Conservation (phyloP, 2,113 vertebrate species). For the Casuarius casuarius region DNA sequence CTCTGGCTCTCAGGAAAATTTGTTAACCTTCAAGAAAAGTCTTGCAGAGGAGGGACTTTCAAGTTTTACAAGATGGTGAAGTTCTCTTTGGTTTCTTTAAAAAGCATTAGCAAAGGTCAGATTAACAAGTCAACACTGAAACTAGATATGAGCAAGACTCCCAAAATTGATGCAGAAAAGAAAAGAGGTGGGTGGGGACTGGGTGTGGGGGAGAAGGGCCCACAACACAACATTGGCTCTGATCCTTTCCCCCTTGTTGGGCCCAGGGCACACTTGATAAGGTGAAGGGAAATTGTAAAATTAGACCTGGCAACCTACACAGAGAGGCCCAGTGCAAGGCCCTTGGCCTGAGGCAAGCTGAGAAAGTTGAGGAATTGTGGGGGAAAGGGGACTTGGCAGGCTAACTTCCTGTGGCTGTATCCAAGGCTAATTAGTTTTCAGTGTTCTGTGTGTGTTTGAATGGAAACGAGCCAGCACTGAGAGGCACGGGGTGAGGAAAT, state of each 20-base stretch:
- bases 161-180: constrained; percentile 67
- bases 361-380: constrained; percentile 85
- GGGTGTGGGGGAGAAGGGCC: constrained; percentile 63
- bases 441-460: constrained; percentile 81
- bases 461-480: constrained; percentile 81
- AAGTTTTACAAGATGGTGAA: constrained; percentile 66
- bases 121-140: constrained; percentile 82
- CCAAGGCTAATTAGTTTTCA: constrained; percentile 88
- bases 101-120: constrained; percentile 79
- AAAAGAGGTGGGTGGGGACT: constrained; percentile 65
- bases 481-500: constrained; percentile 82
- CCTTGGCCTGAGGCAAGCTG: constrained; percentile 79
- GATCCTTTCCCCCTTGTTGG: constrained; percentile 69
- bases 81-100: constrained; percentile 72
- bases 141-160: constrained; percentile 71
- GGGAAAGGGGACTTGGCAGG: constrained; percentile 89
- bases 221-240: constrained; percentile 65
- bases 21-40: constrained; percentile 70
- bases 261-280: constrained; percentile 77
- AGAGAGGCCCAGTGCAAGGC: constrained; percentile 78
- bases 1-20: constrained; percentile 66
- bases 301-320: constrained; percentile 88
- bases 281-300: constrained; percentile 85
- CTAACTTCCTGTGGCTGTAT: constrained; percentile 86
- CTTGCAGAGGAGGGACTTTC: constrained; percentile 64